Evolutionary conservation across 2,113 vertebrate species (phyloP).

Genomic region (Leuciscus idus): DNA sequence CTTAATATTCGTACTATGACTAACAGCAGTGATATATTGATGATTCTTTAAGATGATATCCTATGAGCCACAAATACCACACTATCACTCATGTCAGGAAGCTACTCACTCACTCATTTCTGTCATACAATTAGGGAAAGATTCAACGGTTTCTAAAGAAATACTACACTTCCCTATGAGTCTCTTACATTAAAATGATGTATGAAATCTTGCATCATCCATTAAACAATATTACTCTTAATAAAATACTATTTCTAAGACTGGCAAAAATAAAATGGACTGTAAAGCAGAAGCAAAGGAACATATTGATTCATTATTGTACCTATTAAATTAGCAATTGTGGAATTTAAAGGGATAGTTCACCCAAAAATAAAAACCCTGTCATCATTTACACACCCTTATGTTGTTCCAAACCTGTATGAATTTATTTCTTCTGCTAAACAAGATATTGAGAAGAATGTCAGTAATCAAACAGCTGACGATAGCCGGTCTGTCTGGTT

Average conservation of each 20-base stretch:
- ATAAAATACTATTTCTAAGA: background rate
- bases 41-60: background rate
- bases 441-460: too few species aligned
- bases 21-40: background rate
- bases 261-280: background rate
- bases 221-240: background rate
- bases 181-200: background rate
- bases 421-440: too few species aligned
- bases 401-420: too few species aligned
- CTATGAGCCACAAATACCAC: background rate
- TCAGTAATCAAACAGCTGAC: too few species aligned
- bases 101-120: background rate
- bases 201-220: background rate
- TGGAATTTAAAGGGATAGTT: background rate
- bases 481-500: too few species aligned
- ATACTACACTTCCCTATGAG: background rate
- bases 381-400: too few species aligned
- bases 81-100: background rate
- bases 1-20: conserved; percentile 1
- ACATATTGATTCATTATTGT: background rate
- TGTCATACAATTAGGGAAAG: background rate
- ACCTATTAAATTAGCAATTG: background rate
- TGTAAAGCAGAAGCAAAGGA: background rate
- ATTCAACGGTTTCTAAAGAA: conserved; percentile 7
- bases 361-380: too few species aligned